Conservation (phyloP, 1,140 invertebrate genomes). For the Lepidurus apus region DNA sequence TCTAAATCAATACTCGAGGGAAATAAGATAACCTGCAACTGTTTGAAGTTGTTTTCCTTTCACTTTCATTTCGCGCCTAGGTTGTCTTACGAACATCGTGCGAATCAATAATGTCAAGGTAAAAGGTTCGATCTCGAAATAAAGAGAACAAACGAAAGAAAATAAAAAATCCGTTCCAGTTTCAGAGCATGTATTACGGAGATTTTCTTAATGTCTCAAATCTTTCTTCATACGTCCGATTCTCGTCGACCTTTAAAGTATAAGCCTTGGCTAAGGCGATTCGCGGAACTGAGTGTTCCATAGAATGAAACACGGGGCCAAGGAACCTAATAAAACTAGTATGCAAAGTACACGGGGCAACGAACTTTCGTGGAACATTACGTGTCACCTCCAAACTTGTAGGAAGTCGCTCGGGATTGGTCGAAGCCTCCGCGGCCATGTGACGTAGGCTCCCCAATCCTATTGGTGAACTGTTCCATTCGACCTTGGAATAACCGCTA, state of each 20-base stretch:
- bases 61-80: not conserved
- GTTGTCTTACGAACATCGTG: not conserved
- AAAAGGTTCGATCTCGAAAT: not conserved
- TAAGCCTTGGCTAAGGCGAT: not conserved
- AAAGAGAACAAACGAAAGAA: too few relatives aligned
- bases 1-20: too few relatives aligned
- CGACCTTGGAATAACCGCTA: conserved; percentile 21
- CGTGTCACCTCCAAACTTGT: not conserved
- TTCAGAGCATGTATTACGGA: not conserved
- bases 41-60: not conserved
- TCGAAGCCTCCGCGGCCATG: not conserved
- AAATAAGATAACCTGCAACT: too few relatives aligned
- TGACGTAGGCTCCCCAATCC: not conserved
- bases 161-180: not conserved
- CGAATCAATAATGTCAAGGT: conserved; percentile 10
- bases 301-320: not conserved
- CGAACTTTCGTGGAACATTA: conserved; percentile 4
- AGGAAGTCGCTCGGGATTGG: not conserved
- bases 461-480: conserved; percentile 22
- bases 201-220: not conserved
- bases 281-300: not conserved
- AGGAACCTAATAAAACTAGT: conserved; percentile 2
- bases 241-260: not conserved
- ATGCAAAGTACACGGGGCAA: conserved; percentile 15
- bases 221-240: not conserved